Conservation (phyloP, 2,888 invertebrate genomes). For the Protonemura montana region DNA sequence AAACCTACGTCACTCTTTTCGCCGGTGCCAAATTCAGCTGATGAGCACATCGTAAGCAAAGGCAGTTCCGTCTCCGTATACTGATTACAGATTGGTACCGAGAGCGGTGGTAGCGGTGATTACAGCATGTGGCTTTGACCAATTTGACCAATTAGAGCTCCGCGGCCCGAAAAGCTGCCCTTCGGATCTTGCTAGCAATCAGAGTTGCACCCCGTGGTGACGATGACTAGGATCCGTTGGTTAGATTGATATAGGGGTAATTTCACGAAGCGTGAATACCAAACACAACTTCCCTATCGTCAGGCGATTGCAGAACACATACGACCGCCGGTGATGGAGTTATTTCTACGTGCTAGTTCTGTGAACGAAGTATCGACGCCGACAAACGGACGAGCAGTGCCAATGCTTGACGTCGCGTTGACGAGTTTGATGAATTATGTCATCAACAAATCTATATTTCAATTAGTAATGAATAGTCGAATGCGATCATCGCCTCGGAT, state of each 20-base stretch:
- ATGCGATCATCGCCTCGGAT: neutral
- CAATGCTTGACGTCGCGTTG: neutral
- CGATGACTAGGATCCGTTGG: neutral
- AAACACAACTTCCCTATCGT: neutral
- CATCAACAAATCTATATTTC: neutral
- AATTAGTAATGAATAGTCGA: neutral
- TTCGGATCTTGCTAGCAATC: neutral
- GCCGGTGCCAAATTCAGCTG: neutral
- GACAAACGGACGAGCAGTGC: neutral
- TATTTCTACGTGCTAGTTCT: neutral
- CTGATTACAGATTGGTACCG: constrained; percentile 4
- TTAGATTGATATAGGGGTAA: neutral
- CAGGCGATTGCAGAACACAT: neutral
- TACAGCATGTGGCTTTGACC: neutral
- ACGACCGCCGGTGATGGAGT: neutral
- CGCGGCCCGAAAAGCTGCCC: neutral
- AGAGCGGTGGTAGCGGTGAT: neutral
- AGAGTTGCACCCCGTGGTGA: neutral
- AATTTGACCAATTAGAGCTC: neutral
- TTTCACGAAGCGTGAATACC: neutral
- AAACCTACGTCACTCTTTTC: neutral
- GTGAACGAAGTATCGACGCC: neutral
- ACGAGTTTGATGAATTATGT: neutral
- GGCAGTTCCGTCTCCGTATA: no score
- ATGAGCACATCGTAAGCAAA: neutral